phyloP scores from a whole-genome alignment of 2,113 vertebrate genomes.

The Accipiter cooperii region DNA sequence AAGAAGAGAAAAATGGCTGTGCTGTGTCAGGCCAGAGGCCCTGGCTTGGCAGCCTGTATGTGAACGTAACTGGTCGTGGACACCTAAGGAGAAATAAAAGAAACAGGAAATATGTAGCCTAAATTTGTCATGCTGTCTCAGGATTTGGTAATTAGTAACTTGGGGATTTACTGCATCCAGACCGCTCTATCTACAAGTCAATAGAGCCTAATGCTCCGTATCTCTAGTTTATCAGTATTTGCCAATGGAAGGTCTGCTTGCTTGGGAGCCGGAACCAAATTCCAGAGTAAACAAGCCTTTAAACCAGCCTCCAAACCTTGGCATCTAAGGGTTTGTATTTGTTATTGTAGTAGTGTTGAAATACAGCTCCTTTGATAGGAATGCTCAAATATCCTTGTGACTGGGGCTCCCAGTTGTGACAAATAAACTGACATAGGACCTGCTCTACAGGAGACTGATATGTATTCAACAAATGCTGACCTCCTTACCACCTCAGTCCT shows the following conservation, averaged over 20 bases:
- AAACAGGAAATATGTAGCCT: neutral
- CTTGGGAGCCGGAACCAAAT: neutral
- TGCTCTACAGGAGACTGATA: neutral
- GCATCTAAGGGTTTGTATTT: neutral
- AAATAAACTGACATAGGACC: neutral
- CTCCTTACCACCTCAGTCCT: neutral
- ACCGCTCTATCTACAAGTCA: neutral
- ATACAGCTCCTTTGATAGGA: neutral
- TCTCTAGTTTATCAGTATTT: constrained; percentile 22
- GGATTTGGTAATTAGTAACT: neutral
- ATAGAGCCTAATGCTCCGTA: neutral
- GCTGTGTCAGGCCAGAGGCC: neutral
- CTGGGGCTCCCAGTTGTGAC: neutral
- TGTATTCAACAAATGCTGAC: neutral
- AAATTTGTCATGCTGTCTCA: neutral
- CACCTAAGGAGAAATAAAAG: neutral
- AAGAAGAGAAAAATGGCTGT: neutral
- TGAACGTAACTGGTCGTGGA: neutral
- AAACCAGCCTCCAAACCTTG: neutral
- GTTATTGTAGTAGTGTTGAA: neutral
- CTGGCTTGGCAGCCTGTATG: neutral
- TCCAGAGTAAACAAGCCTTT: neutral
- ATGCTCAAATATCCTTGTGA: neutral
- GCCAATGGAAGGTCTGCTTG: neutral
- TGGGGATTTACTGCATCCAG: neutral